Evolutionary conservation across 23 tunicate genomes (phyloP).

Genomic region (Oikopleura dioica): DNA sequence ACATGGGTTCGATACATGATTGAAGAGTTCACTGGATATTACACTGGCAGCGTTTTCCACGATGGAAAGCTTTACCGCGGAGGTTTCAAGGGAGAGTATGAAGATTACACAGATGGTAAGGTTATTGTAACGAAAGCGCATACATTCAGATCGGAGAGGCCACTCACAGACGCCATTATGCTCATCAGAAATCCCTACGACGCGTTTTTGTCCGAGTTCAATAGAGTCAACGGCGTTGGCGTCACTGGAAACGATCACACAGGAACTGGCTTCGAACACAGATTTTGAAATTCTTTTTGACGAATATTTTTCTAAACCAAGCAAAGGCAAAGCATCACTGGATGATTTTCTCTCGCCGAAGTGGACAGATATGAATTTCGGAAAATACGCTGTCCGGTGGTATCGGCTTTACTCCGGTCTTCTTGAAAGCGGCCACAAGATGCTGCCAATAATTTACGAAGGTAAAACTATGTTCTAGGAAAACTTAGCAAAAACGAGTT

Average conservation of each 20-base stretch:
- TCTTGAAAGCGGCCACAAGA: background rate
- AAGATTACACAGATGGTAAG: background rate
- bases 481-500: too few species aligned
- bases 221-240: constrained; percentile 18
- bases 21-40: constrained; percentile 18
- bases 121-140: constrained; percentile 28
- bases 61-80: constrained; percentile 8
- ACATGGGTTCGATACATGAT: constrained; percentile 24
- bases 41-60: constrained; percentile 19
- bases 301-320: background rate
- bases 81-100: constrained; percentile 13
- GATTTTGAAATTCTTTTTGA: too few species aligned
- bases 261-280: background rate
- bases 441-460: constrained; percentile 18
- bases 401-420: background rate
- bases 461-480: too few species aligned
- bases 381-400: background rate
- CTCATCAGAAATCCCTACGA: constrained; percentile 32
- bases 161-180: constrained; percentile 19
- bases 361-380: background rate
- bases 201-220: constrained; percentile 33
- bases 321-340: background rate
- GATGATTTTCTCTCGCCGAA: background rate
- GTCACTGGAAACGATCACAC: background rate
- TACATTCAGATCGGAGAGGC: background rate